Base-by-base conservation (phyloP, 2,888 invertebrate species). In the Parasteatoda lunata region DNA sequence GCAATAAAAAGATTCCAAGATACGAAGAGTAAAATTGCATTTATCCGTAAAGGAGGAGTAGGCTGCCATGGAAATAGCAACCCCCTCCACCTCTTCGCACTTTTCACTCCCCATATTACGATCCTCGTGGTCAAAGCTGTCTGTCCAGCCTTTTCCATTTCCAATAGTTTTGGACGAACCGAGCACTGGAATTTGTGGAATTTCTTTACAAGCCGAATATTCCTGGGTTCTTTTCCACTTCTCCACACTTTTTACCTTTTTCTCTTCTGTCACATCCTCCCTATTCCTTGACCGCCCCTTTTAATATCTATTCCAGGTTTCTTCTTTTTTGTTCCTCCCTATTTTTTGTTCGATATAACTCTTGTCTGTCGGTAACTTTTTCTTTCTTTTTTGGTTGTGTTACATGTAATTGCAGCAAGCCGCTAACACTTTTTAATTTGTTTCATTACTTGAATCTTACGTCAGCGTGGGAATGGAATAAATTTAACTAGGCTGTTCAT, bases 1-100 rank as follows among this genome's bases (percentile, higher is more conserved):
- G 85, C 85, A 85, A 85, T 85, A 85, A 85, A 85, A 85, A 85
- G 85, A 85, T 85, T 85, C 85, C 85, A 79, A 84, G 84, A 79
- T 84, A 84, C 72, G 84, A 84, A 71, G 81, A 72, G 78, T 77
- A 84, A 84, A 84, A 84, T 84, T 84, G 84, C 84, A 71, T 84
- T 84, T 84, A 84, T 84, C 84, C 72, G 73, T 11, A 52, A 52
- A 52, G 13, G 64, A 30, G 73, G 66, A 54, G 59, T 49, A 49
- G 75, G 78, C 78, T 85, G 69, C 85, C 78, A 79, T 79, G 85
- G 78, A 84, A 85, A 85, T 85, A 76, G 75, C 79, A 69, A 75
- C 51, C 80, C 85, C 85, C 59, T 49, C 77, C 48, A 65, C 75
- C 81, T 30, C 30, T 30, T 64, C 69, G 81, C 65, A 70, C 70